These are phyloP conservation scores for Scolopax bukidnonensis DNA, from an alignment of 2,797 vertebrate species.

Conservation along the genomic window DNA sequence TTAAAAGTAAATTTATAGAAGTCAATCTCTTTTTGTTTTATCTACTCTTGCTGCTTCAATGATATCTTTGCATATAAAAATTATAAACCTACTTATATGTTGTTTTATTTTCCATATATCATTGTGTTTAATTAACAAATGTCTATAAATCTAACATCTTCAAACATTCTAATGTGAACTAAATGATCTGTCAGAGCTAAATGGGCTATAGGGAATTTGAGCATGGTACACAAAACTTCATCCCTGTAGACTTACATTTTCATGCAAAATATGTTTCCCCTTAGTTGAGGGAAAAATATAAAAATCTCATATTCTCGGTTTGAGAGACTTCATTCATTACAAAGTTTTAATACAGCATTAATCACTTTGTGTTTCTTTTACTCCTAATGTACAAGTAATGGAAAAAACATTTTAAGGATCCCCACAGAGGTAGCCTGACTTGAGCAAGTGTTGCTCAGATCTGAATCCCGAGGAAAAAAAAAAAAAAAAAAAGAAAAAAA, in stretches of 20 bases:
- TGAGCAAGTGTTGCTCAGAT: constrained; percentile 53
- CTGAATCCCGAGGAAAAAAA: constrained; percentile 9
- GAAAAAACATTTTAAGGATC: constrained; percentile 54
- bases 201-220: constrained; percentile 6
- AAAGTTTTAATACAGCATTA: constrained; percentile 66
- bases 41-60: background rate
- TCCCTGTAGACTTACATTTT: constrained; percentile 22
- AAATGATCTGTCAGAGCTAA: constrained; percentile 37
- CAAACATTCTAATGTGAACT: background rate
- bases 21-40: background rate
- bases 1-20: background rate
- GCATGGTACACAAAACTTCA: constrained; percentile 17
- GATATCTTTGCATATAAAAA: background rate
- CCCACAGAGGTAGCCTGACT: constrained; percentile 46
- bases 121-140: background rate
- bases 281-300: background rate
- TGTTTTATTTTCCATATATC: background rate
- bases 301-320: constrained; percentile 25
- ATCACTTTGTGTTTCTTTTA: constrained; percentile 49
- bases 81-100: background rate
- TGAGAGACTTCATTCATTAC: constrained; percentile 42
- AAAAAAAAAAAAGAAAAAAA: background rate
- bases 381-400: constrained; percentile 46
- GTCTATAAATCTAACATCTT: constrained; percentile 4
- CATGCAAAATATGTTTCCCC: constrained; percentile 28